Conservation (phyloP, 2,113 vertebrate genomes). For the Eupsittula cactorum region DNA sequence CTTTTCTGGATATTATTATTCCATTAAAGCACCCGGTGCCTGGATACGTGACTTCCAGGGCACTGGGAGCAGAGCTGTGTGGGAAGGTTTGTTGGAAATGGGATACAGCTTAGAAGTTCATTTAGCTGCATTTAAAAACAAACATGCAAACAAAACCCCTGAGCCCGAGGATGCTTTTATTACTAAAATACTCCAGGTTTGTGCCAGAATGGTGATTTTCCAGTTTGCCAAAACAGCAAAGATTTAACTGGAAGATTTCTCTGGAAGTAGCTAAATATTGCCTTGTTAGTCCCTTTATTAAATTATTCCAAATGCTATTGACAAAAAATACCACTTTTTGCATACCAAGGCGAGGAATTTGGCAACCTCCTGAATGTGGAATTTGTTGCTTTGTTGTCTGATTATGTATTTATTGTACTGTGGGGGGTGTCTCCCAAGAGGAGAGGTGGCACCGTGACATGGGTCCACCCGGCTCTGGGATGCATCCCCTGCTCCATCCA, state of each 20-base stretch:
- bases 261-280: not conserved
- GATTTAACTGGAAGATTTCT: not conserved
- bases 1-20: slow-evolving; percentile 7
- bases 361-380: rapidly evolving
- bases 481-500: rapidly evolving
- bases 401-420: not conserved
- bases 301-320: not conserved
- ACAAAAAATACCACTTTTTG: not conserved
- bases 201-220: not conserved
- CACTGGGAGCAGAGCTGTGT: rapidly evolving
- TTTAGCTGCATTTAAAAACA: not conserved
- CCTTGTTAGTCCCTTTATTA: not conserved
- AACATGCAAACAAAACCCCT: rapidly evolving
- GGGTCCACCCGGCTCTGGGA: not conserved
- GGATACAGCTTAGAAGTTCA: not conserved
- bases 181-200: rapidly evolving
- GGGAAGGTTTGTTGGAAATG: not conserved
- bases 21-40: not conserved
- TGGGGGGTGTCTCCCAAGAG: not conserved
- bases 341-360: rapidly evolving
- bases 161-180: not conserved
- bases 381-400: not conserved
- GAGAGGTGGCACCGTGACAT: rapidly evolving
- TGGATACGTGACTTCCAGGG: not conserved
- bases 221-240: not conserved